These are phyloP conservation scores for Hybos culiciformis DNA, from an alignment of 2,888 invertebrate species.

Conservation along the genomic window DNA sequence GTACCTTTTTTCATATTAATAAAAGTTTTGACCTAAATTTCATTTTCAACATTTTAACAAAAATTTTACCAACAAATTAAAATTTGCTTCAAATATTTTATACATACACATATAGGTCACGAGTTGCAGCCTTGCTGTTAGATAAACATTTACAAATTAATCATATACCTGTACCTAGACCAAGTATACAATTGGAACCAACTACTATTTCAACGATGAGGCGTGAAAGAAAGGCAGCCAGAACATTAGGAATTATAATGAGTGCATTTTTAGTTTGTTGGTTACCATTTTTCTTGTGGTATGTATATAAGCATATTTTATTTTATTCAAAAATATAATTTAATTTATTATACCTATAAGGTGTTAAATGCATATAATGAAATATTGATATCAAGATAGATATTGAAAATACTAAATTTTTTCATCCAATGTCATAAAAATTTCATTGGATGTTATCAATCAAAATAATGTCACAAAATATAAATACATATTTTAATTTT, in stretches of 20 bases:
- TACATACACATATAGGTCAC: slow-evolving; percentile 47
- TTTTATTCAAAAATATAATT: neutral
- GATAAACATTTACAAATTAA: slow-evolving; percentile 85
- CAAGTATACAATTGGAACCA: slow-evolving; percentile 55
- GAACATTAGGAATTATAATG: slow-evolving; percentile 92
- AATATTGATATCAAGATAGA: too few species aligned
- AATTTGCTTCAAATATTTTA: neutral
- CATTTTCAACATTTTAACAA: neutral
- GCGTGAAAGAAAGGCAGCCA: slow-evolving; percentile 76
- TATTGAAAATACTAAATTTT: too few species aligned
- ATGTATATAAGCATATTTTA: slow-evolving; percentile 26
- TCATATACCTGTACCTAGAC: slow-evolving; percentile 62
- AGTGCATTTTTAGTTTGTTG: slow-evolving; percentile 90
- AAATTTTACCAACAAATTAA: neutral
- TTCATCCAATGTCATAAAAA: too few species aligned
- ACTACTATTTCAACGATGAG: slow-evolving; percentile 78
- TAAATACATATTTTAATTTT: too few species aligned
- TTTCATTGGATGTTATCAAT: too few species aligned
- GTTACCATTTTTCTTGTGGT: slow-evolving; percentile 93
- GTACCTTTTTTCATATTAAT: too few species aligned
- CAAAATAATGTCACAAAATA: too few species aligned
- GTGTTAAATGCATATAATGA: too few species aligned
- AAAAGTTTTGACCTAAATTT: neutral
- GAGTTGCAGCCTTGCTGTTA: slow-evolving; percentile 72
- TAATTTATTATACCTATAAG: neutral